Conservation (phyloP, 2,113 vertebrate genomes). For the Pampusana beccarii region DNA sequence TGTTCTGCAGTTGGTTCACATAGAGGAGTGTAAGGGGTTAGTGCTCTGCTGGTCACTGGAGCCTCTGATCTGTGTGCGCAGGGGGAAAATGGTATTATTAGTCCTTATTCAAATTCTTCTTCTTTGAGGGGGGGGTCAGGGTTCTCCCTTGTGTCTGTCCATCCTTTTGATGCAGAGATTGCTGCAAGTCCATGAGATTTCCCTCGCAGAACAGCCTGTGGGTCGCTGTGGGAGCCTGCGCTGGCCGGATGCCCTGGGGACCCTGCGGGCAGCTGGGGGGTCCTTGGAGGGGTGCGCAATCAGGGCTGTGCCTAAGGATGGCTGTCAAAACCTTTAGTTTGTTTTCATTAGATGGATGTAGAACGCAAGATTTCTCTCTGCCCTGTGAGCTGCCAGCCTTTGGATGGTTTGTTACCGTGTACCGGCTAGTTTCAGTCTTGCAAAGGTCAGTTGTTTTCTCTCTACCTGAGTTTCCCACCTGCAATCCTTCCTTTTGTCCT, state of each 20-base stretch:
- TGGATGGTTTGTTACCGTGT: not conserved
- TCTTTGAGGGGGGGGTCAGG: fast-evolving
- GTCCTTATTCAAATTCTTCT: not conserved
- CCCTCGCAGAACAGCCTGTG: fast-evolving
- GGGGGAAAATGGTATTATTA: not conserved
- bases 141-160: not conserved
- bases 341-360: not conserved
- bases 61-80: not conserved
- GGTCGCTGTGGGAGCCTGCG: fast-evolving
- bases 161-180: not conserved
- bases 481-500: not conserved
- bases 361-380: not conserved
- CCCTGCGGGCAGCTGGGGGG: not conserved
- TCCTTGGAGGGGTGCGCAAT: not conserved
- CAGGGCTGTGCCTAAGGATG: not conserved
- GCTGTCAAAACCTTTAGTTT: not conserved
- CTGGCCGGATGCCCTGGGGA: not conserved
- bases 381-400: not conserved
- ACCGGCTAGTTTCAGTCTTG: not conserved
- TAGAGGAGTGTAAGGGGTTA: not conserved
- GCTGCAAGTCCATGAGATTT: not conserved
- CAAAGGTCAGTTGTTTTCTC: not conserved
- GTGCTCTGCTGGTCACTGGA: not conserved
- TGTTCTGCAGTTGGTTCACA: not conserved
- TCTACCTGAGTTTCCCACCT: not conserved